Conservation (phyloP, 2,888 invertebrate species). For the Mesorhabditis belari region DNA sequence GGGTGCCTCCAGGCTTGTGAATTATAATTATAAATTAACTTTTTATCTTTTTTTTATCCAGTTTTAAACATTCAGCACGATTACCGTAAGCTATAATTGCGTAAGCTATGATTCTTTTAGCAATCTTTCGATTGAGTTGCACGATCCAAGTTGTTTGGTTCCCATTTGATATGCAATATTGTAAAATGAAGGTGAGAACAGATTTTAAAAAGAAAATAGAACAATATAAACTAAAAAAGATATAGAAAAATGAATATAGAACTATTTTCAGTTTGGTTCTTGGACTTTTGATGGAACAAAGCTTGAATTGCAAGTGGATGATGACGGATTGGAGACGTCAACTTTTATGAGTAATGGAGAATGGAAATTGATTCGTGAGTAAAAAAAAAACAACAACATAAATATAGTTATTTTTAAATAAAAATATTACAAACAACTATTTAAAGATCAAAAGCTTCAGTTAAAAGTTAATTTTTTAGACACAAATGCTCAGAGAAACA, state of each 20-base stretch:
- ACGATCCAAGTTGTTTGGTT: constrained; percentile 99
- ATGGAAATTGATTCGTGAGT: constrained; percentile 28
- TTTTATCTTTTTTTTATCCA: neutral
- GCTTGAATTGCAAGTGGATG: constrained; percentile 36
- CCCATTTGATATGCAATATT: constrained; percentile 85
- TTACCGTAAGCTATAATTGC: neutral
- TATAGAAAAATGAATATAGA: too few relatives aligned
- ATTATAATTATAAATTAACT: neutral
- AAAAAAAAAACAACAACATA: neutral
- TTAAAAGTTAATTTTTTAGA: constrained; percentile 8
- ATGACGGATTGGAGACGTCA: constrained; percentile 37
- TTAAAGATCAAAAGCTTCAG: neutral
- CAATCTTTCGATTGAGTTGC: constrained; percentile 60
- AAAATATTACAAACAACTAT: neutral
- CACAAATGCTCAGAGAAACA: constrained; percentile 19
- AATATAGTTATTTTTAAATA: neutral
- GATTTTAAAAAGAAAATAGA: neutral
- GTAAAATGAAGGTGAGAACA: constrained; percentile 29
- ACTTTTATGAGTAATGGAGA: constrained; percentile 38
- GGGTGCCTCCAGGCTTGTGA: constrained; percentile 72
- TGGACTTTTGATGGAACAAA: constrained; percentile 45
- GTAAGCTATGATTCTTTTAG: constrained; percentile 61
- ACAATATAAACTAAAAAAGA: neutral
- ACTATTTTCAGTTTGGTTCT: constrained; percentile 31
- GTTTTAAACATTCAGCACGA: neutral